These are phyloP conservation scores for Drosophila willistoni DNA, from an alignment of 1,140 invertebrate species.

Conservation along the genomic window DNA sequence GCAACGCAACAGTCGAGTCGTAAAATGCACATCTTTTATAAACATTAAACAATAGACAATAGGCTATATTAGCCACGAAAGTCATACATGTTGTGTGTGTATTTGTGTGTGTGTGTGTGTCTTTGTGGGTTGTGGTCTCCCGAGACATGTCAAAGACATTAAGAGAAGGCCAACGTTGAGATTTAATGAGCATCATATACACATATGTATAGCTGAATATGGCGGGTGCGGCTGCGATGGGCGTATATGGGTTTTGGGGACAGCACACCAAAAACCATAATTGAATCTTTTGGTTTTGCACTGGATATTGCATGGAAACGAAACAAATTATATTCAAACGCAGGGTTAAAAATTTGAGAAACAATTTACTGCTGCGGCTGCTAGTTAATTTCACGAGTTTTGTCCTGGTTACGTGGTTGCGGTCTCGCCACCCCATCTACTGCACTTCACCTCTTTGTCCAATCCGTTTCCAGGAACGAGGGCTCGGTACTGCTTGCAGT, in stretches of 20 bases:
- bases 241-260: neutral
- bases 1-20: conserved; percentile 50
- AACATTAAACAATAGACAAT: conserved; percentile 58
- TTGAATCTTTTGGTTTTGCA: conserved; percentile 69
- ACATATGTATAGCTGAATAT: conserved; percentile 21
- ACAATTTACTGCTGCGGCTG: conserved; percentile 52
- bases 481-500: conserved; percentile 16
- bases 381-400: conserved; percentile 62
- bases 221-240: conserved; percentile 40
- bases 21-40: conserved; percentile 61
- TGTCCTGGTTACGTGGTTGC: conserved; percentile 34
- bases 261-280: conserved; percentile 54
- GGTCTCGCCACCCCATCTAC: conserved; percentile 20
- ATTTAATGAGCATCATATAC: conserved; percentile 38
- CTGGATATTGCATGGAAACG: conserved; percentile 20
- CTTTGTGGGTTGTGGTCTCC: conserved; percentile 12
- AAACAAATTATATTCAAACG: conserved; percentile 68
- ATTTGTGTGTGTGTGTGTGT: conserved; percentile 29
- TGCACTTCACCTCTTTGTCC: conserved; percentile 27
- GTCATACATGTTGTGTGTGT: conserved; percentile 9
- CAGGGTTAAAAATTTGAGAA: conserved; percentile 47
- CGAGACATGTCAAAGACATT: conserved; percentile 60
- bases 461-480: conserved; percentile 13
- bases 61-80: conserved; percentile 42
- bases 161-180: conserved; percentile 49